Base-by-base conservation (phyloP, 2,888 invertebrate species). In the Oxycera nigricornis region DNA sequence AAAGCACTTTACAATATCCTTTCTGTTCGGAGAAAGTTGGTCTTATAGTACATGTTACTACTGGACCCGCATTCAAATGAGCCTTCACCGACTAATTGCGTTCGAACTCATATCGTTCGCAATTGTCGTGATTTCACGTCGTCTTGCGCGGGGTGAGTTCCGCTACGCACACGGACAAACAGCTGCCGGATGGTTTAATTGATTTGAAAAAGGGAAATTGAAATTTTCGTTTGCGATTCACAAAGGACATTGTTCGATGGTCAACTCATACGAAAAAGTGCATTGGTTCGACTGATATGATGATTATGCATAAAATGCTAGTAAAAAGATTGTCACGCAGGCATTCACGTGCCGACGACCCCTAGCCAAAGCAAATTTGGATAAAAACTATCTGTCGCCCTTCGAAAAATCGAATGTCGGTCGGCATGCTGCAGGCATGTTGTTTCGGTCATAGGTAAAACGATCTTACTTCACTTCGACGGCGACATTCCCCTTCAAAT, bases 301-400 rank as follows among this genome's bases (percentile, higher is more conserved):
- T 65, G 65, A 65, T 41, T 65, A 65, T 65, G 30, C 65, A 39
- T 20, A 65, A 65, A 65, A 39, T 31, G 20, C 17, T 7, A 61
- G 24, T 41, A 65, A 65, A 65, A 65, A 65, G 65, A 9, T 65
- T 65, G 65, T 65, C 65, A 65, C 65, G 41, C 65, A 41, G 22
- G 11, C 22, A 41, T 65, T 65, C 65, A 65, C 65, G 65, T 65
- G 65, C 65, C 65, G 24, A 41, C 9, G 22, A 65, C 9, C 14
- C 65, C 35, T 14, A 24, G 24, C 11, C 14, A 2, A 14, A 14
- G 24, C 14, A 65, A 39, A 65, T 62, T 26, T 26, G 11, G 30
- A 28, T 65, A 65, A 65, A 65, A 65, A 65, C 65, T 65, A 41
- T 65, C 65, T 41, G 2, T 62, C 35, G 62, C 30, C 65, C 65